Percentiles rank a stretch among this genome's conserved stretches.
phyloP scores from a whole-genome alignment of 2,888 invertebrate species.

The Pandemis heparana region DNA sequence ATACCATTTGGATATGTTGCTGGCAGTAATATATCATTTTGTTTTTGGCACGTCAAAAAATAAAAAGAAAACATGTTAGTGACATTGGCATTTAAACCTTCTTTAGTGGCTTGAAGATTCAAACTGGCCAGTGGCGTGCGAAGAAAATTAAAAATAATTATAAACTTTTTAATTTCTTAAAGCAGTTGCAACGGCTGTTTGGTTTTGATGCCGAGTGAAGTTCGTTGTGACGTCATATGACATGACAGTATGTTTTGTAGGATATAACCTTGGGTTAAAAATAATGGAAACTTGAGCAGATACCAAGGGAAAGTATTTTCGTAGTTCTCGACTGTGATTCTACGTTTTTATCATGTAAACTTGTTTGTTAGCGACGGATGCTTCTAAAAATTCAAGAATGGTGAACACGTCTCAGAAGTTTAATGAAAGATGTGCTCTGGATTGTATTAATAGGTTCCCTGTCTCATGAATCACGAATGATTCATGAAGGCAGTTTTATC shows the following conservation, averaged over 20 bases:
- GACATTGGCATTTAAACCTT: neutral
- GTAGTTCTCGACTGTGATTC: conserved; percentile 7
- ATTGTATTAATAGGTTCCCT: too few relatives aligned
- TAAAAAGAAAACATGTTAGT: neutral
- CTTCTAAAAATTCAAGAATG: neutral
- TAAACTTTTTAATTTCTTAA: neutral
- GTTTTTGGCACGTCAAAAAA: conserved; percentile 4
- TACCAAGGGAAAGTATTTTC: conserved; percentile 26
- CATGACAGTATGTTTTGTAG: conserved; percentile 34
- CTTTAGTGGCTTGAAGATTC: neutral
- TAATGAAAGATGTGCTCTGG: neutral
- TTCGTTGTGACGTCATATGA: conserved; percentile 15
- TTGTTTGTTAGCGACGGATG: neutral
- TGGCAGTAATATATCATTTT: conserved; percentile 32
- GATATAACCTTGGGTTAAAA: conserved; percentile 29
- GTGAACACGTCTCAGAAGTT: neutral
- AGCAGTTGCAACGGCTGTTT: neutral
- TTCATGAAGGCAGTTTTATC: too few relatives aligned
- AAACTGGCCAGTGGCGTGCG: neutral
- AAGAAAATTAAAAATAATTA: neutral
- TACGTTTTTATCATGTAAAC: neutral
- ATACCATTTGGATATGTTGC: conserved; percentile 18
- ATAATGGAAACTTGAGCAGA: conserved; percentile 21
- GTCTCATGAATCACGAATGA: too few relatives aligned
- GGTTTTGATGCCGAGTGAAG: neutral